These are phyloP conservation scores for Hirtodrosophila histrioides DNA, from an alignment of 2,888 invertebrate species.

Conservation along the genomic window DNA sequence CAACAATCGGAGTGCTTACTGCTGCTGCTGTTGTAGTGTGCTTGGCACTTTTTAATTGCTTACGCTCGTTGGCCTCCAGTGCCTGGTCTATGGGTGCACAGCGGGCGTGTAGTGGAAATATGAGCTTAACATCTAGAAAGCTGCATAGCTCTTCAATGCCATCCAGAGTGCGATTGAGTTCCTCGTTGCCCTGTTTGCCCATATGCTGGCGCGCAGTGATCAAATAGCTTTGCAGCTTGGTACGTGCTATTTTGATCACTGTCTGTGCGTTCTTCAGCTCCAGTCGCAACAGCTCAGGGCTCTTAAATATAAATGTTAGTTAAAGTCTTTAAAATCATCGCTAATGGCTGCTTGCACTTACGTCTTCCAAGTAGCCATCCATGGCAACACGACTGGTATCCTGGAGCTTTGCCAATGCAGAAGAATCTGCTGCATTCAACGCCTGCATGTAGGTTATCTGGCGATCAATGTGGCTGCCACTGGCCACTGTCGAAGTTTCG, in stretches of 20 bases:
- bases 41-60: slow-evolving; percentile 49
- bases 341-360: slow-evolving; percentile 45
- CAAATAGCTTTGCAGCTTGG: slow-evolving; percentile 84
- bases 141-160: slow-evolving; percentile 85
- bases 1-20: neutral
- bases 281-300: slow-evolving; percentile 83
- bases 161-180: slow-evolving; percentile 84
- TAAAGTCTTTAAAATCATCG: too few species aligned
- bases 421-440: slow-evolving; percentile 75
- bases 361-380: slow-evolving; percentile 84
- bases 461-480: slow-evolving; percentile 64
- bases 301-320: slow-evolving; percentile 68
- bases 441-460: slow-evolving; percentile 77
- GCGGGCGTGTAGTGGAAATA: slow-evolving; percentile 74
- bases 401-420: slow-evolving; percentile 75
- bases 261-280: slow-evolving; percentile 85
- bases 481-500: slow-evolving; percentile 36
- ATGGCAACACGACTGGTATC: slow-evolving; percentile 80
- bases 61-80: slow-evolving; percentile 83
- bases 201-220: slow-evolving; percentile 82
- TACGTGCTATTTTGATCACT: slow-evolving; percentile 84
- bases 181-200: slow-evolving; percentile 69
- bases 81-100: slow-evolving; percentile 83
- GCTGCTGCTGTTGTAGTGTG: neutral
- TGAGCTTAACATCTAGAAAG: slow-evolving; percentile 82